Evolutionary conservation across 2,797 vertebrate genomes (phyloP).

Genomic region (Gymnopithys bicolor): DNA sequence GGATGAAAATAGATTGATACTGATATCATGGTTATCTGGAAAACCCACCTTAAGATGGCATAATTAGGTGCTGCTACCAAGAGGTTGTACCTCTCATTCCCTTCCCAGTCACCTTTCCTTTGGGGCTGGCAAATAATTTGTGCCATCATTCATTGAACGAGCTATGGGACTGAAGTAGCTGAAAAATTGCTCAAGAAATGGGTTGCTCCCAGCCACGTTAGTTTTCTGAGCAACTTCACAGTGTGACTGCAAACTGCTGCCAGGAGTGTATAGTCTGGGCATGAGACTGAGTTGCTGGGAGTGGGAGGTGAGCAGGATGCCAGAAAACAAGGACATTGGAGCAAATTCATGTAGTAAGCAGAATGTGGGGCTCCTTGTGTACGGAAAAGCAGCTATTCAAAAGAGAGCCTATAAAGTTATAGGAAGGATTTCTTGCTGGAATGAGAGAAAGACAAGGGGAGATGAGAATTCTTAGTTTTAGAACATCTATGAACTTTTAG

Average conservation of each 20-base stretch:
- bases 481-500: background rate
- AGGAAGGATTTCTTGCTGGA: background rate
- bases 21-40: background rate
- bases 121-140: background rate
- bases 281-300: background rate
- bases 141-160: background rate
- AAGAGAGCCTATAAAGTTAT: background rate
- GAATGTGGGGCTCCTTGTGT: background rate
- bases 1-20: background rate
- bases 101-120: background rate
- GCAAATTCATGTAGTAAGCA: background rate
- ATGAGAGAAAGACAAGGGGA: background rate
- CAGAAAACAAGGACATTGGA: background rate
- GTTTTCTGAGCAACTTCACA: background rate
- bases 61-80: background rate
- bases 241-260: background rate
- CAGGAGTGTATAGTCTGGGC: background rate
- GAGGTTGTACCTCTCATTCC: background rate
- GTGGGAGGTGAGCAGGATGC: background rate
- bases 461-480: background rate
- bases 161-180: background rate
- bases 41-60: background rate
- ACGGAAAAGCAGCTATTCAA: background rate
- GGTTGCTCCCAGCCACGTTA: background rate
- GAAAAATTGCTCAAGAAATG: background rate